A percentile compares a stretch with the other conserved stretches of the same genome.
These are phyloP conservation scores for Puntigrus tetrazona DNA, from an alignment of 2,113 vertebrate species.

Conservation along the genomic window DNA sequence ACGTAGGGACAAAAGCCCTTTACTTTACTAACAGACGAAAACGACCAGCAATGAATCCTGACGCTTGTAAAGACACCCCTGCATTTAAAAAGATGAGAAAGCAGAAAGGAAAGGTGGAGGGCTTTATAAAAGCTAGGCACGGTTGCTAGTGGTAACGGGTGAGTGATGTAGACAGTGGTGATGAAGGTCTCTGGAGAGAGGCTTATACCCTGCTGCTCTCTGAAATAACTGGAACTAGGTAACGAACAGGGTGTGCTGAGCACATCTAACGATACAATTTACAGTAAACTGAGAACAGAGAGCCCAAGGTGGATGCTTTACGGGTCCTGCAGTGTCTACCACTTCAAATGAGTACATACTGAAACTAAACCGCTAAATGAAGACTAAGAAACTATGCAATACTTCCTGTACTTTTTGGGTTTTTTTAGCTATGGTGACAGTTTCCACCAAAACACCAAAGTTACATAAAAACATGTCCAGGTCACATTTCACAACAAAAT, in stretches of 20 bases:
- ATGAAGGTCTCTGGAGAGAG: constrained; percentile 38
- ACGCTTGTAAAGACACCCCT: background rate
- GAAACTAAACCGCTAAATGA: background rate
- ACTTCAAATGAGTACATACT: background rate
- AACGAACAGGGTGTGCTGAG: constrained; percentile 60
- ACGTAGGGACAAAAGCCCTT: background rate
- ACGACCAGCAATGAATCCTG: background rate
- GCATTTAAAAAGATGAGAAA: constrained; percentile 11
- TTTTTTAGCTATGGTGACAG: too few species aligned
- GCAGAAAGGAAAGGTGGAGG: constrained; percentile 12
- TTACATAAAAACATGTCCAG: background rate
- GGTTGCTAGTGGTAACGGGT: constrained; percentile 60
- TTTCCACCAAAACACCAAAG: background rate
- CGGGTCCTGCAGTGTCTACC: background rate
- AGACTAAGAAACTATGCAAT: background rate
- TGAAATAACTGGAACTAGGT: constrained; percentile 72
- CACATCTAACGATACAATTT: background rate
- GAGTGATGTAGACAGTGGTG: constrained; percentile 66
- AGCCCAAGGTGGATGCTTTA: background rate
- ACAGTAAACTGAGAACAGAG: background rate
- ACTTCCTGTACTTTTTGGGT: too few species aligned
- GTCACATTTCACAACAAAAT: background rate
- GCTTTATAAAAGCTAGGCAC: constrained; percentile 54
- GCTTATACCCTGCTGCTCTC: constrained; percentile 65
- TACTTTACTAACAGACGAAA: background rate